These are phyloP conservation scores for Spheniscus humboldti DNA, from an alignment of 2,797 vertebrate species.

Conservation along the genomic window DNA sequence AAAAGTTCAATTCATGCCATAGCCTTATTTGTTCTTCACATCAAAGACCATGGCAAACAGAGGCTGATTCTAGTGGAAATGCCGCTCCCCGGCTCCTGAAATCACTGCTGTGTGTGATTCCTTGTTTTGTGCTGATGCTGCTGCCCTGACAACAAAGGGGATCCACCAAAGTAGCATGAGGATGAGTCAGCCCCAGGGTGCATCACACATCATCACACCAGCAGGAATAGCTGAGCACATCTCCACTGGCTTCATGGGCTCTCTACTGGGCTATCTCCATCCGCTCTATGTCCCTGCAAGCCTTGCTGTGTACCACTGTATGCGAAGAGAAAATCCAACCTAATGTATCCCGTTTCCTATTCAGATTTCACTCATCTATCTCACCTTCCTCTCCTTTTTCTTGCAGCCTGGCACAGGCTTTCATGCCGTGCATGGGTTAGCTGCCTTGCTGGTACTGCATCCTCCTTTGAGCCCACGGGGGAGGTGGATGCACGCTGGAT, in stretches of 20 bases:
- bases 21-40: neutral
- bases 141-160: neutral
- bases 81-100: neutral
- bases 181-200: neutral
- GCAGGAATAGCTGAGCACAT: neutral
- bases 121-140: conserved; percentile 14
- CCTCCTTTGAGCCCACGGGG: neutral
- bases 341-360: neutral
- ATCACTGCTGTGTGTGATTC: neutral
- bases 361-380: neutral
- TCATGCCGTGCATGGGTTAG: accelerated
- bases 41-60: neutral
- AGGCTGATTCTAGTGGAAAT: neutral
- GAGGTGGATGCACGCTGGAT: neutral
- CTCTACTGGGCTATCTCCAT: neutral
- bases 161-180: neutral
- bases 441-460: neutral
- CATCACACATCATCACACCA: neutral
- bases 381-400: neutral
- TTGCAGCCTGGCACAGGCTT: neutral
- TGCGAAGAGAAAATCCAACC: neutral
- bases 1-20: conserved; percentile 37
- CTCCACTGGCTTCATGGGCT: neutral
- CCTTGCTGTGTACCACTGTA: neutral
- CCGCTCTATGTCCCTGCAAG: neutral